These are phyloP conservation scores for Tipula confusa DNA, from an alignment of 2,888 invertebrate species.

Conservation along the genomic window DNA sequence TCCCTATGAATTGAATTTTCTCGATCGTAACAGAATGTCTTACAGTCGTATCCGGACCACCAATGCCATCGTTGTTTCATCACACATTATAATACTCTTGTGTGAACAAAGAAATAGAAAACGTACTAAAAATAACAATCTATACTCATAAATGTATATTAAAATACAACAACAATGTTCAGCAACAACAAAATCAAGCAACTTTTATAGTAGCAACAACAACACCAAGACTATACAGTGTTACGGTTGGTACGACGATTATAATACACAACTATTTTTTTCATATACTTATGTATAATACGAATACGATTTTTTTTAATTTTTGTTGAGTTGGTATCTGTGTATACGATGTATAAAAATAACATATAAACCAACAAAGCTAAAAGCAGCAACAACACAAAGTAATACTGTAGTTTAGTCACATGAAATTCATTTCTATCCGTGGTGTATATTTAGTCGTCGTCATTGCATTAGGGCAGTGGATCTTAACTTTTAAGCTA, in stretches of 20 bases:
- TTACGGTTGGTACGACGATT: constrained; percentile 25
- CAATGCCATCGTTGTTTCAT: neutral
- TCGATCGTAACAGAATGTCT: neutral
- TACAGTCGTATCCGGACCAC: neutral
- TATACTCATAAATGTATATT: neutral
- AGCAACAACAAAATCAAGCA: neutral
- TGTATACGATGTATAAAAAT: neutral
- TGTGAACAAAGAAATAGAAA: constrained; percentile 25
- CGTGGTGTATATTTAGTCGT: neutral
- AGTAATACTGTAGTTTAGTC: constrained; percentile 5
- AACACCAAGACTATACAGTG: neutral
- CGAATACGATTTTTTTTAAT: neutral
- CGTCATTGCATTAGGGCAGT: neutral
- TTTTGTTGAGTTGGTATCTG: constrained; percentile 20
- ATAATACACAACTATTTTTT: neutral
- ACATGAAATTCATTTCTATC: neutral
- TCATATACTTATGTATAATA: neutral
- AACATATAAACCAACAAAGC: neutral
- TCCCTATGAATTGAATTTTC: neutral
- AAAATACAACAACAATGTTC: neutral
- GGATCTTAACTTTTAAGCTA: neutral
- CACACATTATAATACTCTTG: neutral
- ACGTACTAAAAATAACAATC: constrained; percentile 20
- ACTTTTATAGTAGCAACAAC: neutral
- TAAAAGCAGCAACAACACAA: neutral